These are phyloP conservation scores for Planococcus citri DNA, from an alignment of 1,140 invertebrate genomes.

Conservation along the genomic window DNA sequence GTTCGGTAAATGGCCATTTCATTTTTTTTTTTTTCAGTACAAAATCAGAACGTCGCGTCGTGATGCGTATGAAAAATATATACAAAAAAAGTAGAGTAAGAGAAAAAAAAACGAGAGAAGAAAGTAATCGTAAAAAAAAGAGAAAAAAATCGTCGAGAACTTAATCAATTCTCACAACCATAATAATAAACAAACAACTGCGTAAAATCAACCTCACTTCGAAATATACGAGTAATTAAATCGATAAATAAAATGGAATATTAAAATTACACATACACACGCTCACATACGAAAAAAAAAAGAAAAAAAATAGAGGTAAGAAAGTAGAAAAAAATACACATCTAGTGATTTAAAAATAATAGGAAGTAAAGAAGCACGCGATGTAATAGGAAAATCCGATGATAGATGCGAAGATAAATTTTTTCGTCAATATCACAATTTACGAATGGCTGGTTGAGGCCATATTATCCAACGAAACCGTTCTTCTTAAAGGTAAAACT, in stretches of 20 bases:
- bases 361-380: background rate
- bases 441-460: background rate
- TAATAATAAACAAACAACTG: conserved; percentile 7
- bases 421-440: conserved; percentile 4
- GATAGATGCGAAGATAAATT: background rate
- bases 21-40: too few relatives aligned
- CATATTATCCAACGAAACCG: background rate
- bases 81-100: background rate
- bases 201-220: background rate
- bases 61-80: too few relatives aligned
- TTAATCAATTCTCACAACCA: background rate
- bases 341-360: conserved; percentile 4
- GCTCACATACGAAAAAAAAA: background rate
- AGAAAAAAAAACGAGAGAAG: background rate
- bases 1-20: too few relatives aligned
- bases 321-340: conserved; percentile 3
- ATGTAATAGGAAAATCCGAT: conserved; percentile 3
- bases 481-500: background rate
- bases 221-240: background rate
- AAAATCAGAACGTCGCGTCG: too few relatives aligned
- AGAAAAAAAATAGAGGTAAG: background rate
- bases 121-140: background rate
- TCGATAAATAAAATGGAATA: background rate
- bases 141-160: background rate
- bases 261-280: background rate